phyloP scores from a whole-genome alignment of 2,797 vertebrate genomes.

The Manis crassicaudata region DNA sequence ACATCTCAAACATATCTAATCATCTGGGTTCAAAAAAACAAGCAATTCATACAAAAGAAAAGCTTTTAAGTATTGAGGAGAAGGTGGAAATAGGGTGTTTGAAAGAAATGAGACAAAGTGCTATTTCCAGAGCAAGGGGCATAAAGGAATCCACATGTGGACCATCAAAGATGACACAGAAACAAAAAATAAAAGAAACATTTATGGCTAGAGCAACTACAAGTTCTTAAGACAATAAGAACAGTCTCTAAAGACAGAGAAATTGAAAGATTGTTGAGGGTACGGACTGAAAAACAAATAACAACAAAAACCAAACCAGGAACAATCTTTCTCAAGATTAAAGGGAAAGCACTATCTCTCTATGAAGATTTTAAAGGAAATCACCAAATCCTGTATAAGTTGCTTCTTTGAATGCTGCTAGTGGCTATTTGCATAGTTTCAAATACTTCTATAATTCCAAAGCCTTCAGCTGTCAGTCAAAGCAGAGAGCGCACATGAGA shows the following conservation, averaged over 20 bases:
- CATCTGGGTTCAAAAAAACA: constrained; percentile 4
- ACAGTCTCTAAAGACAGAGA: background rate
- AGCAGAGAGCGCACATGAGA: background rate
- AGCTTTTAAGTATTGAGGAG: background rate
- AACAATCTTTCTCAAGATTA: background rate
- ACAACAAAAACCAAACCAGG: background rate
- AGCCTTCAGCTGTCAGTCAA: background rate
- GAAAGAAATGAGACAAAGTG: background rate
- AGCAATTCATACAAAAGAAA: background rate
- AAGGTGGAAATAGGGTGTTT: background rate
- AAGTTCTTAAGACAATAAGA: background rate
- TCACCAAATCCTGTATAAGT: background rate
- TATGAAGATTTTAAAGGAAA: background rate
- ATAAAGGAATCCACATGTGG: background rate
- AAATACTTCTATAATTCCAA: background rate
- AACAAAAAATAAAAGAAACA: background rate
- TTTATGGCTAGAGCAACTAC: background rate
- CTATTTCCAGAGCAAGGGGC: background rate
- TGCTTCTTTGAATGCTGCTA: background rate
- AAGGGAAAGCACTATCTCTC: background rate
- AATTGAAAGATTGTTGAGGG: background rate
- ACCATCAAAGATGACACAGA: background rate
- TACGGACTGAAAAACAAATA: background rate
- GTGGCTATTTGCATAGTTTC: background rate
- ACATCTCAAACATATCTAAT: background rate